phyloP scores from a whole-genome alignment of 2,888 invertebrate genomes.

The Eurytoma adleriae region DNA sequence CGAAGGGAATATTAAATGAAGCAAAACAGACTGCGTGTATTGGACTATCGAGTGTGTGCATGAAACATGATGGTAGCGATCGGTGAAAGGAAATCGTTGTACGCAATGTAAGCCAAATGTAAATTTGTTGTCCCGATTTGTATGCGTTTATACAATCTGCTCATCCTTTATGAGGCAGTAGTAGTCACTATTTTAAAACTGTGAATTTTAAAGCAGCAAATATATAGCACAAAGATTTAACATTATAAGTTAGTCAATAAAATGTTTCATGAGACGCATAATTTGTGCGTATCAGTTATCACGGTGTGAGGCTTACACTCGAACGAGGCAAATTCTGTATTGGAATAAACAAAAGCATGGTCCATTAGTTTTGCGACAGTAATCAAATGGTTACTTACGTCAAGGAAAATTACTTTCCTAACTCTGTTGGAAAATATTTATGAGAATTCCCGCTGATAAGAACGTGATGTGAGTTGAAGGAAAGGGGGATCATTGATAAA shows the following conservation, averaged over 20 bases:
- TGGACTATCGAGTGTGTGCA: not conserved
- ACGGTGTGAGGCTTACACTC: too few species aligned
- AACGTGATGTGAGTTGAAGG: not conserved
- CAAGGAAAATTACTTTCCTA: not conserved
- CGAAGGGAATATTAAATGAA: slow-evolving; percentile 32
- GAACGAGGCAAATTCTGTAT: too few species aligned
- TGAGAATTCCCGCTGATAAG: not conserved
- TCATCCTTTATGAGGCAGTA: too few species aligned
- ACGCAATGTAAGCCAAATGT: slow-evolving; percentile 28
- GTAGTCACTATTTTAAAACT: too few species aligned
- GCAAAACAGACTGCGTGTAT: not conserved
- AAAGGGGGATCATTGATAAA: slow-evolving; percentile 13
- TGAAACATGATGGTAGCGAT: too few species aligned
- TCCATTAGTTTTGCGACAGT: too few species aligned
- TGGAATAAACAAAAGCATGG: too few species aligned
- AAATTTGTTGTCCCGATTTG: not conserved
- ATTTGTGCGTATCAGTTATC: too few species aligned
- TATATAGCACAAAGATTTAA: too few species aligned
- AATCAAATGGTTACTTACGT: not conserved
- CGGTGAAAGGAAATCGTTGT: not conserved
- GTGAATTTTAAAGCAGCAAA: too few species aligned
- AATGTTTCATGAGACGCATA: too few species aligned
- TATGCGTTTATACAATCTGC: slow-evolving; percentile 22
- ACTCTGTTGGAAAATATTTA: not conserved
- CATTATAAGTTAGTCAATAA: too few species aligned